Base-by-base conservation (phyloP, 2,113 vertebrate genomes). In the Hyla sarda region DNA sequence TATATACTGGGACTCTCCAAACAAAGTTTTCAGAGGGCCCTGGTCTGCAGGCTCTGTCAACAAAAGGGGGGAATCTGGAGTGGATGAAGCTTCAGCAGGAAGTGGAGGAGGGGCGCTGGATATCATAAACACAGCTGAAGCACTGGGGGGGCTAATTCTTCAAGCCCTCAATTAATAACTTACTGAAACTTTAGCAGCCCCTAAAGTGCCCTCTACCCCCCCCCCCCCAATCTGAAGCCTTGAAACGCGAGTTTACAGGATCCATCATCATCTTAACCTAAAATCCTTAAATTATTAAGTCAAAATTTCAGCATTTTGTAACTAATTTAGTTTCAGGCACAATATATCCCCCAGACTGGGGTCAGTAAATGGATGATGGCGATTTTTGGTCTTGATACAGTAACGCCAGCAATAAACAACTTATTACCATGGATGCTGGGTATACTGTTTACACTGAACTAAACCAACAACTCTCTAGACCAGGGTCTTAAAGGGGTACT, bases 91-190 rank as follows among this genome's bases (percentile, higher is more conserved):
- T 86, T 17, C 79, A 81, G 84, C 77, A 86, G 77, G 84, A 86
- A 81, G 84, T 60, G 84, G 84, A 52, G 84, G 84, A 47, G 21
- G 84, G 84, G 47, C 7, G 4, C 41, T 21, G 25, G 48, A 80
- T 60, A 86, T 80, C 60, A 86, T 86, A 86, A 86, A 86, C 76
- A 81, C 77, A 81, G 76, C 65, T 79, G 75, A 86, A 54, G 65
- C 60, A 32, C 56, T 45, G 62, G 71, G 67, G 50, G 84, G 32
- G 14, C 32, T 4, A 23, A 65, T 52, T 78, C 34, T 76, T 78
- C 65, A 32, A 76, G 58, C 81, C 65, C 14, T 60, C 74, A 85
- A 85, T 85, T 72, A 72, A 71, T 69, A 78, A 28, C 72, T 75
- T 62, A 65, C 52, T 34, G 47, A 85, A 78, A 56, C 41, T 67